Conservation (phyloP, 2,113 vertebrate genomes). For the Notarius lentiginosus region DNA sequence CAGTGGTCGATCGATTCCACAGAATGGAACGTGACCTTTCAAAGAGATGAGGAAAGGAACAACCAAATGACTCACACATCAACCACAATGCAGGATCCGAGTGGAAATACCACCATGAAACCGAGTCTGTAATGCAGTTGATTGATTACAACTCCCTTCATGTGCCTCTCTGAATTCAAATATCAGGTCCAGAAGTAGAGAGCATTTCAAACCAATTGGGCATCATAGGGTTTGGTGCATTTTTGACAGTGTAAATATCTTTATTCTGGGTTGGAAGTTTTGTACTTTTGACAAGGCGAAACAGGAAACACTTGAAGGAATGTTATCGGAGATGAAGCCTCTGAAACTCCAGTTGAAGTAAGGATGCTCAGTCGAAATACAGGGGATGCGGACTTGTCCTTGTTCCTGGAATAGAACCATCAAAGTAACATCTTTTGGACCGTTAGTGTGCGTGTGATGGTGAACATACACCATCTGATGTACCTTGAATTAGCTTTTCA, state of each 20-base stretch:
- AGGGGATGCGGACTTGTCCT: too few species aligned
- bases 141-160: neutral
- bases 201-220: neutral
- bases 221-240: neutral
- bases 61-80: conserved; percentile 33
- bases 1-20: neutral
- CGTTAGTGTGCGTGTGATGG: neutral
- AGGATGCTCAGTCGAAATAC: too few species aligned
- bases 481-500: neutral
- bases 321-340: neutral
- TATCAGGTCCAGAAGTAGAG: neutral
- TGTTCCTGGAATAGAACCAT: neutral
- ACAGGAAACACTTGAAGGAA: neutral
- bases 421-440: neutral
- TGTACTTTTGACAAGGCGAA: neutral
- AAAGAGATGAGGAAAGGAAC: conserved; percentile 6
- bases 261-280: neutral
- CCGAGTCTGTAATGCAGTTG: neutral
- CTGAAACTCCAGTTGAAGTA: neutral
- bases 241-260: neutral
- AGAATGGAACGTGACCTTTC: conserved; percentile 43
- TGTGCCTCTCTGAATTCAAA: neutral
- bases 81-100: neutral
- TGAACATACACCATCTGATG: neutral
- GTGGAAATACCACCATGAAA: conserved; percentile 24